phyloP scores from a whole-genome alignment of 2,797 vertebrate species.

The Onychomys arenicola region DNA sequence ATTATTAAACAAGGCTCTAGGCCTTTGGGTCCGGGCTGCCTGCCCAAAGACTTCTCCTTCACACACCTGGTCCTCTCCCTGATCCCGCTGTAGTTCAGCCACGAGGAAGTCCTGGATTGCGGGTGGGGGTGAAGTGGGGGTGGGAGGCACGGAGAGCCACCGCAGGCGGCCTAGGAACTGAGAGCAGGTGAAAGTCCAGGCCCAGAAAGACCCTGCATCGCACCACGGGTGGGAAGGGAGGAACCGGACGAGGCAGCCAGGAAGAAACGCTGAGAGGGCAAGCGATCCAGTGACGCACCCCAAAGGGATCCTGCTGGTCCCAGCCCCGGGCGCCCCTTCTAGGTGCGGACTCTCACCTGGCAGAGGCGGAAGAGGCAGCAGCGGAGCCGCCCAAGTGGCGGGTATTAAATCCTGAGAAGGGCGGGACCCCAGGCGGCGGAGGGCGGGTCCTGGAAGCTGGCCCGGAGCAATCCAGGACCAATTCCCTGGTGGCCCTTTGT shows the following conservation, averaged over 20 bases:
- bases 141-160: not conserved
- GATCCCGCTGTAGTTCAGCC: not conserved
- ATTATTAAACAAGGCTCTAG: not conserved
- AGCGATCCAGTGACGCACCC: not conserved
- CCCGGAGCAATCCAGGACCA: not conserved
- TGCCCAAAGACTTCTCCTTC: not conserved
- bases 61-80: not conserved
- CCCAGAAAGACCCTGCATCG: not conserved
- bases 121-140: too few species aligned
- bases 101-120: not conserved
- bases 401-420: constrained; percentile 54
- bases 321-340: not conserved
- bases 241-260: too few species aligned
- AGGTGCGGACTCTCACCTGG: constrained; percentile 67
- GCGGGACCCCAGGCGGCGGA: not conserved
- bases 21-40: not conserved
- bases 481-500: not conserved
- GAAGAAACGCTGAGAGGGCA: too few species aligned
- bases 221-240: too few species aligned
- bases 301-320: too few species aligned
- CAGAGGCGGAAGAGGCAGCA: constrained; percentile 72
- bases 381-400: not conserved
- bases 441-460: constrained; percentile 59
- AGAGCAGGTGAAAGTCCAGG: not conserved
- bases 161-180: not conserved